A percentile compares a stretch with the other conserved stretches of the same genome.
These are phyloP conservation scores for Triplophysa tibetana DNA, from an alignment of 2,113 vertebrate genomes.

Conservation along the genomic window DNA sequence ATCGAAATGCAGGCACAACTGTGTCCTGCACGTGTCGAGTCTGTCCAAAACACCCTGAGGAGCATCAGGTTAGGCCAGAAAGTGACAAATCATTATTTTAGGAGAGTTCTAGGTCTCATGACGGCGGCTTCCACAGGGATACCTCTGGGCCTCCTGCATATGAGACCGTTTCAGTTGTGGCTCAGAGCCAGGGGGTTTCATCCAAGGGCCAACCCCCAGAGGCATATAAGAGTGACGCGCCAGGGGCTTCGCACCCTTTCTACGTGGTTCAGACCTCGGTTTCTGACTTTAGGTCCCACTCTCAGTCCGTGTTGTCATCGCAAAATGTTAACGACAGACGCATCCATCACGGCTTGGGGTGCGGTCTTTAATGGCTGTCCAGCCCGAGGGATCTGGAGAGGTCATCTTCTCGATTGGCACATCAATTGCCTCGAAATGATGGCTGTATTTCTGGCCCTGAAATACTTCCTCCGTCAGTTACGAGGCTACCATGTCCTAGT, in stretches of 20 bases:
- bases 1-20: not conserved
- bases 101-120: too few species aligned
- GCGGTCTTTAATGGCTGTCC: too few species aligned
- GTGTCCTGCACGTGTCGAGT: not conserved
- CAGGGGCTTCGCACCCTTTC: not conserved
- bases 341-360: too few species aligned
- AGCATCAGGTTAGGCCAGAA: not conserved
- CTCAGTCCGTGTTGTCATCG: not conserved
- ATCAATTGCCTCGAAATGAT: not conserved
- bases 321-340: not conserved
- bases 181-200: not conserved
- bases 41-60: too few species aligned
- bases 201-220: not conserved
- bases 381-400: too few species aligned
- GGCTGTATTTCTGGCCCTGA: not conserved
- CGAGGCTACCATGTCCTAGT: not conserved
- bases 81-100: not conserved
- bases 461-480: not conserved
- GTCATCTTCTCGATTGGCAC: too few species aligned
- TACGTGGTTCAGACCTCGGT: not conserved
- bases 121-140: too few species aligned
- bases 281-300: constrained; percentile 9
- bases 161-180: not conserved
- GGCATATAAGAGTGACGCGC: not conserved
- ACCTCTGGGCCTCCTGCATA: not conserved